Evolutionary conservation across 2,797 vertebrate genomes (phyloP).

Genomic region (Lates japonicus): DNA sequence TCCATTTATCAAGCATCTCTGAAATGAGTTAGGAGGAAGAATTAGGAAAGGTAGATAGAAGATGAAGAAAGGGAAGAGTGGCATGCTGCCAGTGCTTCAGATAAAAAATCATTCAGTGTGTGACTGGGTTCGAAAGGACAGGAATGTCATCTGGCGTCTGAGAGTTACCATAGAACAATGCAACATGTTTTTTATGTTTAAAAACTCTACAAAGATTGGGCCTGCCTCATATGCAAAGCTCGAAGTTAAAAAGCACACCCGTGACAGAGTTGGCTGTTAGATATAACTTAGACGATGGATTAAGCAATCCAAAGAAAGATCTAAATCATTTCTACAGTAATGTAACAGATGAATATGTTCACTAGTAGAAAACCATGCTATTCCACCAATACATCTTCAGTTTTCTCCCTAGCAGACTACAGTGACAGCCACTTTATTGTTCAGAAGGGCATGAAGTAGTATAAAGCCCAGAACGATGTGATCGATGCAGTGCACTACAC

Average conservation of each 20-base stretch:
- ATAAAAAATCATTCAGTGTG: neutral
- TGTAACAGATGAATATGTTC: conserved; percentile 83
- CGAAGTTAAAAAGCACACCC: conserved; percentile 17
- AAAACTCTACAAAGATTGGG: no score
- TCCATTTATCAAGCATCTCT: conserved; percentile 36
- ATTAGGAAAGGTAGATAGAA: no score
- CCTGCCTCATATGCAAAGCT: neutral
- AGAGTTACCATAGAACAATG: neutral
- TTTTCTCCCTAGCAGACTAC: conserved; percentile 52
- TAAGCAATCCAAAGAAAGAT: conserved; percentile 48
- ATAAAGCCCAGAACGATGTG: conserved; percentile 79
- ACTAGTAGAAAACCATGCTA: conserved; percentile 73
- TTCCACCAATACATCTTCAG: conserved; percentile 71
- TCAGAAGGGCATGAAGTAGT: conserved; percentile 72
- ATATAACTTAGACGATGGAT: conserved; percentile 65
- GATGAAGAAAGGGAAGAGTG: conserved; percentile 1
- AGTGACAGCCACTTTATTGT: conserved; percentile 73
- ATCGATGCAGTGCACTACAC: conserved; percentile 76
- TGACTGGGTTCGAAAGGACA: neutral
- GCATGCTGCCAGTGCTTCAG: neutral
- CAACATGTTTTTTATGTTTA: neutral
- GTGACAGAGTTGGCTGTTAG: conserved; percentile 4
- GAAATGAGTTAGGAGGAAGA: neutral
- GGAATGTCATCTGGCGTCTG: neutral
- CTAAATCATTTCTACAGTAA: conserved; percentile 74